A percentile compares a stretch with the other conserved stretches of the same genome.
phyloP scores from a whole-genome alignment of 2,113 vertebrate genomes.

The Perognathus longimembris region DNA sequence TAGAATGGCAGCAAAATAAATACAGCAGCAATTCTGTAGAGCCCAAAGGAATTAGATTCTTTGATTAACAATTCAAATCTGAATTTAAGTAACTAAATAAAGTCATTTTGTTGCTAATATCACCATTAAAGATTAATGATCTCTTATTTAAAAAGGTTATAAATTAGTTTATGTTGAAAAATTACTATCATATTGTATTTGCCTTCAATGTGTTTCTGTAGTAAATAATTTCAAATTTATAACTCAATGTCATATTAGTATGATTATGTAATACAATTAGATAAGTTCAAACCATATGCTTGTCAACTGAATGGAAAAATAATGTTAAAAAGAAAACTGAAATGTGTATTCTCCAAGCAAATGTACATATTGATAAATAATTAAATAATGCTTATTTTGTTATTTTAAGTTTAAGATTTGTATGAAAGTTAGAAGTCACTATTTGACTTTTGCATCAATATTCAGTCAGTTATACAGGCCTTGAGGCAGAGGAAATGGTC shows the following conservation, averaged over 20 bases:
- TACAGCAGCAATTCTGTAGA: conserved; percentile 78
- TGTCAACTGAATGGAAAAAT: not conserved
- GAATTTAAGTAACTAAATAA: conserved; percentile 80
- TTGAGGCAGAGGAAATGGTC: not conserved
- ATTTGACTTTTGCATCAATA: not conserved
- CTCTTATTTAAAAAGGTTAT: conserved; percentile 75
- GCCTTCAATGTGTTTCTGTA: conserved; percentile 75
- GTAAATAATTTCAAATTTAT: conserved; percentile 71
- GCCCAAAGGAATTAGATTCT: conserved; percentile 79
- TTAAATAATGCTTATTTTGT: conserved; percentile 5
- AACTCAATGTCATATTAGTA: not conserved
- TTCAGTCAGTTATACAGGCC: not conserved
- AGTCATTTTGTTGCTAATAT: conserved; percentile 75
- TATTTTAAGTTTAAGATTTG: not conserved
- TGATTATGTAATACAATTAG: conserved; percentile 32
- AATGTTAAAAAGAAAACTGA: not conserved
- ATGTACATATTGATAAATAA: not conserved
- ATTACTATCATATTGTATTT: conserved; percentile 69
- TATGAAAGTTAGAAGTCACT: no score
- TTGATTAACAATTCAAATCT: conserved; percentile 74
- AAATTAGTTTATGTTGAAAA: conserved; percentile 83
- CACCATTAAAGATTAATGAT: conserved; percentile 83
- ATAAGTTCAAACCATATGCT: not conserved
- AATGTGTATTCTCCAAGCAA: not conserved
- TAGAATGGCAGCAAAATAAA: conserved; percentile 80